Evolutionary conservation across 2,113 vertebrate species (phyloP).

Genomic region (Setophaga coronata): DNA sequence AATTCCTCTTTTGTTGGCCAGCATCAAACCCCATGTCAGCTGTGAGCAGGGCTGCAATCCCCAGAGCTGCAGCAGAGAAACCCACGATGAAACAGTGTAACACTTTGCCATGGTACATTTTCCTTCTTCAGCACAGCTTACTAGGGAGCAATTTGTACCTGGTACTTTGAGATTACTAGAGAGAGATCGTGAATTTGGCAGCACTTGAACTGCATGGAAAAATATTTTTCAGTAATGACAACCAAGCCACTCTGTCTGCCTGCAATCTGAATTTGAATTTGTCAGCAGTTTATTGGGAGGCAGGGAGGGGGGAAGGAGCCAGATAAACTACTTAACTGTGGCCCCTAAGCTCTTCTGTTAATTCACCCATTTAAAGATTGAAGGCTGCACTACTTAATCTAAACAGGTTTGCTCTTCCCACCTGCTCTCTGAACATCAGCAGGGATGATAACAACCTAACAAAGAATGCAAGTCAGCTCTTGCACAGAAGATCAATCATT

Average conservation of each 20-base stretch:
- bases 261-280: neutral
- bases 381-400: neutral
- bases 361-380: neutral
- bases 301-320: neutral
- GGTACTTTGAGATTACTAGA: neutral
- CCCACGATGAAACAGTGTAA: neutral
- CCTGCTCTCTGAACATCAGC: neutral
- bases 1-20: neutral
- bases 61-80: neutral
- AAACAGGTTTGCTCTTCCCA: neutral
- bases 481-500: neutral
- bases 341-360: neutral
- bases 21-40: neutral
- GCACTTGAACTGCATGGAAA: neutral
- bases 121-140: neutral
- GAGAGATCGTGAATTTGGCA: neutral
- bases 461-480: neutral
- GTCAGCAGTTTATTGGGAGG: neutral
- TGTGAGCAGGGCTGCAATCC: neutral
- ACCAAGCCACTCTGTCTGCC: neutral
- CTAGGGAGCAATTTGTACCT: neutral
- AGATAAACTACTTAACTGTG: neutral
- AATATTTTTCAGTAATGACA: neutral
- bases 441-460: neutral
- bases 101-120: neutral